Conservation (phyloP, 2,888 invertebrate genomes). For the Autographa gamma region DNA sequence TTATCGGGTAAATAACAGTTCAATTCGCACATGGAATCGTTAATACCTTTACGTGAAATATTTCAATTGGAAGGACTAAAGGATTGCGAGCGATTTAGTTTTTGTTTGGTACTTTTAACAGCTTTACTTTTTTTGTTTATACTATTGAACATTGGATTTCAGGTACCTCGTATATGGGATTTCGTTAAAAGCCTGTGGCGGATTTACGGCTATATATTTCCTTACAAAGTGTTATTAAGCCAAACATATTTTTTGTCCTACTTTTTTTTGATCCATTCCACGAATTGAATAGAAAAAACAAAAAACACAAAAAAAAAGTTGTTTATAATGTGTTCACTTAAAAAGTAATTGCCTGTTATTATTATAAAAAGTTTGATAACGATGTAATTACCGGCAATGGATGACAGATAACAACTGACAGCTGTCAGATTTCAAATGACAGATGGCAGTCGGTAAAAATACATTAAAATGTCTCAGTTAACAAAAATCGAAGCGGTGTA, state of each 20-base stretch:
- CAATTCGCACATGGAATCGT: constrained; percentile 36
- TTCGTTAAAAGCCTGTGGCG: constrained; percentile 25
- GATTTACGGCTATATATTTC: neutral
- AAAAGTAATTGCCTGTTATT: too few species aligned
- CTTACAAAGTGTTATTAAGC: neutral
- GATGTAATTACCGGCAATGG: too few species aligned
- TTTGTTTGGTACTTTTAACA: constrained; percentile 53
- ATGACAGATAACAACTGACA: too few species aligned
- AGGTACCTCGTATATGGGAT: constrained; percentile 22
- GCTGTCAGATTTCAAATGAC: too few species aligned
- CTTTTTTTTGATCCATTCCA: too few species aligned
- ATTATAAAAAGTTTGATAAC: too few species aligned
- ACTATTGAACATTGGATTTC: constrained; percentile 10
- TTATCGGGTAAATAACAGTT: constrained; percentile 41
- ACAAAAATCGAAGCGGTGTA: too few species aligned
- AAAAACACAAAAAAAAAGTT: too few species aligned
- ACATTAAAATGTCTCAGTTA: too few species aligned
- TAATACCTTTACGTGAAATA: constrained; percentile 58
- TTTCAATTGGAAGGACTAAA: constrained; percentile 66
- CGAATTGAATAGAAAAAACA: too few species aligned
- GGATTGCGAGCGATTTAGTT: constrained; percentile 58
- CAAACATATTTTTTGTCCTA: neutral
- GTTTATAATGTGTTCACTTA: too few species aligned
- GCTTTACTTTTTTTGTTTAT: constrained; percentile 34
- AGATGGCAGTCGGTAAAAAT: too few species aligned